Base-by-base conservation (phyloP, 2,113 vertebrate species). In the Engraulis encrasicolus region DNA sequence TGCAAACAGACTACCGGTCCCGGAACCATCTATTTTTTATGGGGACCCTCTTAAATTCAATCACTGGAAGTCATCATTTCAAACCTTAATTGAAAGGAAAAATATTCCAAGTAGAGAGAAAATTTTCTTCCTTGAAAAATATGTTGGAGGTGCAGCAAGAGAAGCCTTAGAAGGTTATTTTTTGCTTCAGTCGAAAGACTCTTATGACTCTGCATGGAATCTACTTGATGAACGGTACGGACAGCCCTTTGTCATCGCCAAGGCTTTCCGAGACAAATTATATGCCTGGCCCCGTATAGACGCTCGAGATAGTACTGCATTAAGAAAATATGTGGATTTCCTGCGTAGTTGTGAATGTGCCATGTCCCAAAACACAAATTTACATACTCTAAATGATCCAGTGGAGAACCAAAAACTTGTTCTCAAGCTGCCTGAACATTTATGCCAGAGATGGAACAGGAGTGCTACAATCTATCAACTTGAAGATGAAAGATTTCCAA, bases 1-100 rank as follows among this genome's bases (percentile, higher is more conserved):
- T 78, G 84, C 84, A 81, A 86, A 88, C 82, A 85, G 88, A 17
- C 79, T 86, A 84, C 87, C 88, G 0, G 85, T 89, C 37, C 85
- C 89, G 87, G 88, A 90, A 17, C 91, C 85, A 18, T 50, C 83
- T n/a, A 37, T 85, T 9, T 90, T 90, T 45, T 81, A 48, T 86
- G 87, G 86, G 2, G 86, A 89, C n/a, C n/a, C n/a, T n/a, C n/a
- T n/a, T n/a, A n/a, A n/a, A n/a, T n/a, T n/a, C n/a, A n/a, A n/a
- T n/a, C n/a, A n/a, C n/a, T n/a, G n/a, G n/a, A n/a, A n/a, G n/a
- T n/a, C n/a, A n/a, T n/a, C n/a, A n/a, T n/a, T 88, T 79, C 85
- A 89, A 50, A 71, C 81, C 78, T 18, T 58, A n/a, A 87, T 87
- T 78, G 83, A 88, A 40, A 88, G 58, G 14, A 88, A 90, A 38